phyloP scores from a whole-genome alignment of 2,797 vertebrate genomes.

The Setipinna tenuifilis region DNA sequence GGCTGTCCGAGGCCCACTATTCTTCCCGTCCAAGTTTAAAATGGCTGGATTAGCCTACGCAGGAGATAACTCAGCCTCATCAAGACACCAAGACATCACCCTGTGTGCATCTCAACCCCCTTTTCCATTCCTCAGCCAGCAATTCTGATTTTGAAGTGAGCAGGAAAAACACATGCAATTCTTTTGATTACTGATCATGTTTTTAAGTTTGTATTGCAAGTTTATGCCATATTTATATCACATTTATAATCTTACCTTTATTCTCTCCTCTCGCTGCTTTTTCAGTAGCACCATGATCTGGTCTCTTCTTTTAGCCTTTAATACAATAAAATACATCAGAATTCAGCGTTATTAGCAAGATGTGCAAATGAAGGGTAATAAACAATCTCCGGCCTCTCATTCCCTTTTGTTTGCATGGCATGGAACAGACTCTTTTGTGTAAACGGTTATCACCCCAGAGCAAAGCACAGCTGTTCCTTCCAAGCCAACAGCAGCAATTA shows the following conservation, averaged over 20 bases:
- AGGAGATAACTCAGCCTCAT: conserved; percentile 32
- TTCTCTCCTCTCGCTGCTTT: conserved; percentile 54
- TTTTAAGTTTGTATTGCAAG: background rate
- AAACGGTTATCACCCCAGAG: conserved; percentile 8
- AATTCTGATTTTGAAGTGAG: background rate
- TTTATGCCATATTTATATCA: background rate
- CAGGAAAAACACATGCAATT: background rate
- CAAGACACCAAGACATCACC: background rate
- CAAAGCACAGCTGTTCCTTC: conserved; percentile 22
- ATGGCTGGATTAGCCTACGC: conserved; percentile 39
- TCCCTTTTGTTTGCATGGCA: background rate
- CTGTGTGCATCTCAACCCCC: background rate
- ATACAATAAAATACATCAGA: background rate
- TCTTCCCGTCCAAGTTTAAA: conserved; percentile 46
- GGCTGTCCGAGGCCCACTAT: conserved; percentile 44
- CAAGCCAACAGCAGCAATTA: conserved; percentile 38
- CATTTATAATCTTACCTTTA: conserved; percentile 52
- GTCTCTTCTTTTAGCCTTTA: conserved; percentile 50
- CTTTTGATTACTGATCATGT: background rate
- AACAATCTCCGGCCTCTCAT: background rate
- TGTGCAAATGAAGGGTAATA: background rate
- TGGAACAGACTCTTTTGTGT: conserved; percentile 10
- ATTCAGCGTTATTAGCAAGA: background rate
- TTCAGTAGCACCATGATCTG: conserved; percentile 53
- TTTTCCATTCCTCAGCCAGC: background rate